Evolutionary conservation across 1,140 invertebrate species (phyloP).

Genomic region (Drosophila ironensis): DNA sequence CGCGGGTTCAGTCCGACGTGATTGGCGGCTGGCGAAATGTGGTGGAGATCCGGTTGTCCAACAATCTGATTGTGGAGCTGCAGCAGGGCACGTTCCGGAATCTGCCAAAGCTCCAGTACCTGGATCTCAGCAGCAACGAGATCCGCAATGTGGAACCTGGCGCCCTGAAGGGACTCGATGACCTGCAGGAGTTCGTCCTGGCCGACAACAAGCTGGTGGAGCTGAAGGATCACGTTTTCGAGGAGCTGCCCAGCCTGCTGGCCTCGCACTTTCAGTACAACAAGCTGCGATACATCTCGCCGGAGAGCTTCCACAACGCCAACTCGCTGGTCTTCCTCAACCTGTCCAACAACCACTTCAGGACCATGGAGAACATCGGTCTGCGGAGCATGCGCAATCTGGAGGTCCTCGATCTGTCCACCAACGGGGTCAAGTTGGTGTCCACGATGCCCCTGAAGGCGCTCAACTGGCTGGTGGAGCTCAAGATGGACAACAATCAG

Average conservation of each 20-base stretch:
- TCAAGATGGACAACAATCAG: constrained; percentile 90
- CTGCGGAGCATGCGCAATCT: constrained; percentile 87
- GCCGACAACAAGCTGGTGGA: constrained; percentile 89
- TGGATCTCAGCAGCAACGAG: constrained; percentile 92
- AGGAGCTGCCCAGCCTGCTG: constrained; percentile 88
- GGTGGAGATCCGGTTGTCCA: constrained; percentile 86
- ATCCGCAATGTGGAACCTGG: constrained; percentile 89
- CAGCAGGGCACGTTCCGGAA: constrained; percentile 88
- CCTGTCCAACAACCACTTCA: constrained; percentile 90
- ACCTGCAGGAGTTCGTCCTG: constrained; percentile 89
- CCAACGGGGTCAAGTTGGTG: constrained; percentile 89
- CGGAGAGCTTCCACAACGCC: constrained; percentile 89
- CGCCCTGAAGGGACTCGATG: constrained; percentile 89
- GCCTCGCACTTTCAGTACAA: constrained; percentile 92
- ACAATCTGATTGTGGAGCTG: constrained; percentile 89
- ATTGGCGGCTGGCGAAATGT: constrained; percentile 87
- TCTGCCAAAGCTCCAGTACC: constrained; percentile 86
- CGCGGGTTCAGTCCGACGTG: constrained; percentile 86
- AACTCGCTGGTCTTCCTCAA: constrained; percentile 91
- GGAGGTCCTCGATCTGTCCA: constrained; percentile 91
- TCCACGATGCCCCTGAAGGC: constrained; percentile 85
- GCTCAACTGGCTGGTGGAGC: constrained; percentile 92
- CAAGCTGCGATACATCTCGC: constrained; percentile 87
- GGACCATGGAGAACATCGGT: constrained; percentile 87
- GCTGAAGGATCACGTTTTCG: constrained; percentile 88